These are phyloP conservation scores for Doryteuthis pealeii DNA, from an alignment of 1,140 invertebrate genomes.

Conservation along the genomic window DNA sequence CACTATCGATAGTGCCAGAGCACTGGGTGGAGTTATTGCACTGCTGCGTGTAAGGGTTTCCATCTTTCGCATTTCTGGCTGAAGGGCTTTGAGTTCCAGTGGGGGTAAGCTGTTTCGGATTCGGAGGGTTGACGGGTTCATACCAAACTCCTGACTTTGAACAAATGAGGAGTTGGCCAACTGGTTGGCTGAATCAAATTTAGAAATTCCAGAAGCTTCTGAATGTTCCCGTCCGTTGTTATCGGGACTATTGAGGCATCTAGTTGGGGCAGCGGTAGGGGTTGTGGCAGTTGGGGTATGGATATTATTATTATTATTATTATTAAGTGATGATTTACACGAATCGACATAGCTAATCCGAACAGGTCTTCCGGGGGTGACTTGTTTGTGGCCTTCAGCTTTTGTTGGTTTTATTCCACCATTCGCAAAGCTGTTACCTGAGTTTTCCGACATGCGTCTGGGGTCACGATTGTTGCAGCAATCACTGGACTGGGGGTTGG, in stretches of 20 bases:
- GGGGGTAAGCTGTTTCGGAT: constrained; percentile 3
- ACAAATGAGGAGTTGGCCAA: constrained; percentile 6
- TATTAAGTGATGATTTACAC: too few species aligned
- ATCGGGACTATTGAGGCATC: not conserved
- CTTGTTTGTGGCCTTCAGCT: not conserved
- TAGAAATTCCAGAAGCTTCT: not conserved
- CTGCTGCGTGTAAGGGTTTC: not conserved
- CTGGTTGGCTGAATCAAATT: constrained; percentile 4
- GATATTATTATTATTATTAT: too few species aligned
- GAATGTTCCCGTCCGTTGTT: not conserved
- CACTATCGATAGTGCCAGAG: not conserved
- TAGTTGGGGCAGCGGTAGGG: not conserved
- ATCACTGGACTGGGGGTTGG: not conserved
- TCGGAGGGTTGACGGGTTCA: not conserved
- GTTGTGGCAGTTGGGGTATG: not conserved
- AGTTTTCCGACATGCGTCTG: not conserved
- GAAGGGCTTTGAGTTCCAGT: not conserved
- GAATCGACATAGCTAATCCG: constrained; percentile 5
- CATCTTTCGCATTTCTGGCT: not conserved
- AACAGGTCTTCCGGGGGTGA: not conserved
- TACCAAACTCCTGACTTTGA: constrained; percentile 4
- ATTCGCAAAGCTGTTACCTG: not conserved
- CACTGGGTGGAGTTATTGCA: not conserved
- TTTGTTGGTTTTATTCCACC: not conserved
- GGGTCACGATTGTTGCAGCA: not conserved